A percentile compares a stretch with the other conserved stretches of the same genome.
Evolutionary conservation across 2,797 vertebrate species (phyloP).

Genomic region (Lutra lutra): DNA sequence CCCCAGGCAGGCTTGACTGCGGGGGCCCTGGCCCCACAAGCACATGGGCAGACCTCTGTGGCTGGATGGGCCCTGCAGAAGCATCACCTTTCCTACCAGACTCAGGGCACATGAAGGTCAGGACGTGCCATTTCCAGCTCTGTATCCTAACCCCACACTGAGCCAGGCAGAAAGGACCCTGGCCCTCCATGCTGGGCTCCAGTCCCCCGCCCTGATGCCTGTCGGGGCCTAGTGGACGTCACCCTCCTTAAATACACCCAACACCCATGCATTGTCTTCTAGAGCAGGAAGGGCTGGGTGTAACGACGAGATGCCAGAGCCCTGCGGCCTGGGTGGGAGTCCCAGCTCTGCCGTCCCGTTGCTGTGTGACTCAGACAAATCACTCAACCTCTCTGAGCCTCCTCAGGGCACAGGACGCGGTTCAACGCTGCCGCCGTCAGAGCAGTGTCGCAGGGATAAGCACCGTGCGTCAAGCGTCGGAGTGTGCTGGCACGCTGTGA

Average conservation of each 20-base stretch:
- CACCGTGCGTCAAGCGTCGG: accelerated
- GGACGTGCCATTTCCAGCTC: not conserved
- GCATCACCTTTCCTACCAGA: not conserved
- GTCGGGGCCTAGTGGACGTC: not conserved
- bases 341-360: not conserved
- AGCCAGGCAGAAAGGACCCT: not conserved
- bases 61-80: accelerated
- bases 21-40: accelerated
- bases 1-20: not conserved
- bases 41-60: accelerated
- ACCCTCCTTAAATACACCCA: not conserved
- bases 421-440: accelerated
- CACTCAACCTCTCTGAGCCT: not conserved
- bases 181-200: not conserved
- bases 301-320: accelerated
- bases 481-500: accelerated
- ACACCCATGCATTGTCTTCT: not conserved
- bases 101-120: not conserved
- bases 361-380: not conserved
- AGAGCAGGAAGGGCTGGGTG: not conserved
- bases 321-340: accelerated
- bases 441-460: accelerated
- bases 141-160: accelerated
- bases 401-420: no score
- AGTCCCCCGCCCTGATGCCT: accelerated